phyloP scores from a whole-genome alignment of 2,888 invertebrate species.

The Synergus gifuensis region DNA sequence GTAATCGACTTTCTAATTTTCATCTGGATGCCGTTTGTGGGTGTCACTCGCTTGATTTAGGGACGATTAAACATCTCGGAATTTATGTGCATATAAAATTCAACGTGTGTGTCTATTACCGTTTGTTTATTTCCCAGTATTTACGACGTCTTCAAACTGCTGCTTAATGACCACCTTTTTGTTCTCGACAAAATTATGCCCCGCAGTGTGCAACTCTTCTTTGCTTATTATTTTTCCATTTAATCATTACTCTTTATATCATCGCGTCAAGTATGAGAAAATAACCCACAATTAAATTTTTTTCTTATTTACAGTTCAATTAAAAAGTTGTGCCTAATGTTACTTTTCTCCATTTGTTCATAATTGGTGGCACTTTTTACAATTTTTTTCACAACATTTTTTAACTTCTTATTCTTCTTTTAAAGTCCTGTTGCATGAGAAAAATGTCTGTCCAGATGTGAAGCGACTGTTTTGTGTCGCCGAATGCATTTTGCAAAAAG shows the following conservation, averaged over 20 bases:
- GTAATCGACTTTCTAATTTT: constrained; percentile 37
- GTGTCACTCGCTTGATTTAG: constrained; percentile 36
- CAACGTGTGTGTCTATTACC: constrained; percentile 27
- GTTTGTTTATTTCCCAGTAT: constrained; percentile 37
- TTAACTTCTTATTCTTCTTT: too few relatives aligned
- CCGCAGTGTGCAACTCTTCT: constrained; percentile 24
- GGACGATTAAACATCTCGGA: constrained; percentile 18
- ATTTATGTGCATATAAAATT: constrained; percentile 37
- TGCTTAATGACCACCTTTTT: constrained; percentile 36
- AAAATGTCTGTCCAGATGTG: constrained; percentile 25
- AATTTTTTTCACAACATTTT: too few relatives aligned
- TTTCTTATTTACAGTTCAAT: not conserved
- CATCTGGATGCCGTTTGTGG: constrained; percentile 30
- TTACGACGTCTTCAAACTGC: constrained; percentile 38
- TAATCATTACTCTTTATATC: constrained; percentile 34
- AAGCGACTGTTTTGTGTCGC: constrained; percentile 45
- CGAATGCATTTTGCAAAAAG: constrained; percentile 63
- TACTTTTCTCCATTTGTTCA: too few relatives aligned
- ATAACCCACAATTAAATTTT: not conserved
- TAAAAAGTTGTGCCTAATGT: not conserved
- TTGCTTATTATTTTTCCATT: constrained; percentile 12
- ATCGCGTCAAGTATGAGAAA: not conserved
- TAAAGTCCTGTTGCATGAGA: not conserved
- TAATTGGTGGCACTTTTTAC: too few relatives aligned
- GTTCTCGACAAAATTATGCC: constrained; percentile 32